phyloP scores from a whole-genome alignment of 2,113 vertebrate genomes.

The Microcebus ravelobensis region DNA sequence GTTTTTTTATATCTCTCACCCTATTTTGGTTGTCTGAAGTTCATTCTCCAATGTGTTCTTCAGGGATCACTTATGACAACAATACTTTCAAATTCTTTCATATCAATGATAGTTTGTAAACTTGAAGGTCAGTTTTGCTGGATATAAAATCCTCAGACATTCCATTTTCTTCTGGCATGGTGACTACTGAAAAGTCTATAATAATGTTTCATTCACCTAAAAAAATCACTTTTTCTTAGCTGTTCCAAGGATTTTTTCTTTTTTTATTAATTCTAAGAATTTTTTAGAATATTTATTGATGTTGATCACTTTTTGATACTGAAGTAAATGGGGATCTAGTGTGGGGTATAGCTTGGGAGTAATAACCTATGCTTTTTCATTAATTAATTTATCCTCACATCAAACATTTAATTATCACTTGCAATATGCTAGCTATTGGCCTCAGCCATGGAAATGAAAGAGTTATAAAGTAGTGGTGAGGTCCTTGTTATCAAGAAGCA shows the following conservation, averaged over 20 bases:
- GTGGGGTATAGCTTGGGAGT: not conserved
- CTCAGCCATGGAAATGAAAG: not conserved
- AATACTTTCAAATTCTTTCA: no score
- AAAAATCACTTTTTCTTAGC: not conserved
- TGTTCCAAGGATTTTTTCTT: not conserved
- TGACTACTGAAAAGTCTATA: no score
- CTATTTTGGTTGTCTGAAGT: no score
- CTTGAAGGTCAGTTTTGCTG: no score
- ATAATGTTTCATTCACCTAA: not conserved
- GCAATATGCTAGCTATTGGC: not conserved
- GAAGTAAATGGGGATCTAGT: not conserved
- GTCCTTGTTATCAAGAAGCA: not conserved
- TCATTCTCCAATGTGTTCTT: no score
- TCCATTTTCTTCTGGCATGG: no score
- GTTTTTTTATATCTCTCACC: no score
- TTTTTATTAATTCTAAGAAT: not conserved
- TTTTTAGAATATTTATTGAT: not conserved
- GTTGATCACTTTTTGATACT: not conserved
- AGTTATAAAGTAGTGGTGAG: not conserved
- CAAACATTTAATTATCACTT: not conserved
- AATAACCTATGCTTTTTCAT: not conserved
- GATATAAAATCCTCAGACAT: no score
- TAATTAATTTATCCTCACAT: not conserved
- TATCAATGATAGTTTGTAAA: no score
- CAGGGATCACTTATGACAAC: no score